phyloP scores from a whole-genome alignment of 2,113 vertebrate genomes.

The Atrichornis clamosus region DNA sequence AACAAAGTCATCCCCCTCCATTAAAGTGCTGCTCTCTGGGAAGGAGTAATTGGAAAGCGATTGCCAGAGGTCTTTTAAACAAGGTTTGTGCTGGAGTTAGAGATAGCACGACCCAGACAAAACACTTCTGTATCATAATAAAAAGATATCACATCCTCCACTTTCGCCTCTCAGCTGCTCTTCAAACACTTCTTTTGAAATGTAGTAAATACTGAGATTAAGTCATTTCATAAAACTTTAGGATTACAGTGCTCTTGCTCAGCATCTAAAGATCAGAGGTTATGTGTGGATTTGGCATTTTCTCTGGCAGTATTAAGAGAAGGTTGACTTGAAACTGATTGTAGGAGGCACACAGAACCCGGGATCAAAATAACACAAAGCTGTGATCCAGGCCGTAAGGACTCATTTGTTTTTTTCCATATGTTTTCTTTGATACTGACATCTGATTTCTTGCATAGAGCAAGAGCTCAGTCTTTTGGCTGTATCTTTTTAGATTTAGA shows the following conservation, averaged over 20 bases:
- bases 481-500: background rate
- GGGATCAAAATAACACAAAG: background rate
- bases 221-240: constrained; percentile 55
- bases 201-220: constrained; percentile 56
- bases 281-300: constrained; percentile 5
- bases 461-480: constrained; percentile 18
- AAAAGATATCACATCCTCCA: background rate
- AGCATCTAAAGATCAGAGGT: constrained; percentile 54
- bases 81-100: constrained; percentile 19
- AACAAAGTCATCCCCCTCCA: constrained; percentile 2
- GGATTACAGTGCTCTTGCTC: constrained; percentile 40
- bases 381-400: constrained; percentile 4
- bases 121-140: constrained; percentile 14
- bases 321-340: constrained; percentile 16
- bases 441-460: constrained; percentile 27
- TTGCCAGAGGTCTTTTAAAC: constrained; percentile 27
- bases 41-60: constrained; percentile 16
- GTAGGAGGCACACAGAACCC: background rate
- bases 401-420: background rate
- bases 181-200: constrained; percentile 56
- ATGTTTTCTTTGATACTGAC: constrained; percentile 20
- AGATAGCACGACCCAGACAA: constrained; percentile 27
- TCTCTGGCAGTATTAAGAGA: constrained; percentile 18
- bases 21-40: background rate
- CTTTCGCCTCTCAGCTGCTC: background rate